Percentiles rank a stretch among this genome's conserved stretches.
These are phyloP conservation scores for Drosophila kohkoa DNA, from an alignment of 1,140 invertebrate genomes.

Conservation along the genomic window DNA sequence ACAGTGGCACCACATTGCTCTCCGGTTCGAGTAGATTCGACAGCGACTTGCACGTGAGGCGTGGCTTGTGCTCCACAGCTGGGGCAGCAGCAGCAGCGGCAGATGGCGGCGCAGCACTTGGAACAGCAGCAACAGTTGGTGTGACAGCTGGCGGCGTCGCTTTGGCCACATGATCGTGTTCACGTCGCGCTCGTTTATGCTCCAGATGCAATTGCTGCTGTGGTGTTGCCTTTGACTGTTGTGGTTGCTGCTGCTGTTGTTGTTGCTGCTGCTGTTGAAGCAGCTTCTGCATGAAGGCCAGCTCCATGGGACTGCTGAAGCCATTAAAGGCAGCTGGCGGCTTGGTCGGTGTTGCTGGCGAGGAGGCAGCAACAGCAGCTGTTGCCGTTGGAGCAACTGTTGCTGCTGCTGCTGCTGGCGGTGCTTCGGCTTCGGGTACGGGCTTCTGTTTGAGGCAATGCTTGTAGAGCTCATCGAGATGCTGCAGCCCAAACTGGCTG, in stretches of 20 bases:
- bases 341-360: constrained; percentile 21
- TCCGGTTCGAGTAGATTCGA: constrained; percentile 86
- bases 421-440: background rate
- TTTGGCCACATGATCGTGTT: constrained; percentile 45
- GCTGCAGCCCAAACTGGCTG: constrained; percentile 71
- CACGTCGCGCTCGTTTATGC: constrained; percentile 64
- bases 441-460: constrained; percentile 74
- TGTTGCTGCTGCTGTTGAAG: constrained; percentile 63
- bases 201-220: constrained; percentile 68
- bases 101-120: background rate
- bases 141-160: constrained; percentile 11
- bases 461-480: constrained; percentile 78
- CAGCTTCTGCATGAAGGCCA: constrained; percentile 89
- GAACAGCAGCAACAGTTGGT: constrained; percentile 13
- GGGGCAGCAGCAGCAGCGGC: constrained; percentile 23
- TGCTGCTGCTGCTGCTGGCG: background rate
- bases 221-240: constrained; percentile 36
- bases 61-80: constrained; percentile 85
- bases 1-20: constrained; percentile 65
- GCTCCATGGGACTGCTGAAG: constrained; percentile 87
- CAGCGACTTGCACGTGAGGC: constrained; percentile 87
- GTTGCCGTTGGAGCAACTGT: constrained; percentile 2
- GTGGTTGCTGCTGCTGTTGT: constrained; percentile 61
- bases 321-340: constrained; percentile 33
- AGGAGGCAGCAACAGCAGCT: background rate